Evolutionary conservation across 1,140 invertebrate species (phyloP).

Genomic region (Panonychus citri): DNA sequence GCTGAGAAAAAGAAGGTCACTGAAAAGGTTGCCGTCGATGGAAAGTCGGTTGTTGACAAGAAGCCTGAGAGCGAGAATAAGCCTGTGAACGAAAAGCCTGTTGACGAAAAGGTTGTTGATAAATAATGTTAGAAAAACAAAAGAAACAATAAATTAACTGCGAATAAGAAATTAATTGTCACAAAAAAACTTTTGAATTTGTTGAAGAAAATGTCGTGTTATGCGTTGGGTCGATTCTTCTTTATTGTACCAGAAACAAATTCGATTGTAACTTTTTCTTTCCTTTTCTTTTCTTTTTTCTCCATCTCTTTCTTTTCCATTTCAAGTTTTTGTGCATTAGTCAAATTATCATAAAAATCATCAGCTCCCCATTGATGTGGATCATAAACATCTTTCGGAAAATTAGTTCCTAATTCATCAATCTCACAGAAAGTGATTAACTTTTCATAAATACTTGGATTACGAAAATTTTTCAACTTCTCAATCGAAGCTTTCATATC

Average conservation of each 20-base stretch:
- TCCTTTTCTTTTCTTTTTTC: constrained; percentile 63
- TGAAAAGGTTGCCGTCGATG: too few relatives aligned
- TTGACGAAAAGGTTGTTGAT: too few relatives aligned
- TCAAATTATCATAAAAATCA: constrained; percentile 76
- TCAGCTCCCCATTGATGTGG: constrained; percentile 70
- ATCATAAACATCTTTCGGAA: constrained; percentile 66
- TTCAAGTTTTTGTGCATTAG: constrained; percentile 62
- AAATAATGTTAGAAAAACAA: too few relatives aligned
- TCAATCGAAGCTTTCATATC: constrained; percentile 78
- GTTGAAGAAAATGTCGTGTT: too few relatives aligned
- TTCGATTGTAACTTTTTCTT: constrained; percentile 19
- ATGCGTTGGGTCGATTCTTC: too few relatives aligned
- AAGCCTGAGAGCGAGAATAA: too few relatives aligned
- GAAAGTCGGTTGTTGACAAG: too few relatives aligned
- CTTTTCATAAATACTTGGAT: constrained; percentile 89
- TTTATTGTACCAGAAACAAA: constrained; percentile 31
- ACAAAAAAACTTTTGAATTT: too few relatives aligned
- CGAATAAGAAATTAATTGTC: too few relatives aligned
- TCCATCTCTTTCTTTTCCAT: constrained; percentile 81
- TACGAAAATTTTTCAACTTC: constrained; percentile 70
- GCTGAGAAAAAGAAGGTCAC: too few relatives aligned
- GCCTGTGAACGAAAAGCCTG: too few relatives aligned
- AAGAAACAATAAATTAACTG: too few relatives aligned
- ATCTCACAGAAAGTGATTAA: constrained; percentile 77
- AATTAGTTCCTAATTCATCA: constrained; percentile 86